Base-by-base conservation (phyloP, 2,797 vertebrate genomes). In the Euthynnus affinis region DNA sequence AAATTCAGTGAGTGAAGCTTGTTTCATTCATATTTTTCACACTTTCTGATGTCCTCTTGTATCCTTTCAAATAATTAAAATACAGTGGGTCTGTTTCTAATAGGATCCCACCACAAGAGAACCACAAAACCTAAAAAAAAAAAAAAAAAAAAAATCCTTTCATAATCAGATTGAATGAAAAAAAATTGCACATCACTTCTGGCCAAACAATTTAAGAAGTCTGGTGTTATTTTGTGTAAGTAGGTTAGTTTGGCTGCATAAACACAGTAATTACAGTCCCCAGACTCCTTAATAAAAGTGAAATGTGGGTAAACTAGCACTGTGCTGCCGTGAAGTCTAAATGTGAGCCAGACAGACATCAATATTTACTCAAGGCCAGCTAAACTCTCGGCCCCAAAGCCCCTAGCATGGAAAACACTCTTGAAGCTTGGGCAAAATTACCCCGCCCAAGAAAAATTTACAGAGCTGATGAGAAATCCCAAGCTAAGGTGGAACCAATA, bases 361-460 rank as follows among this genome's bases (percentile, higher is more conserved):
- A 80, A 78, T 91, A 91, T 93, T 93, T 90, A 81, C 70, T 83
- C 77, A 85, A 78, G 73, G 17, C 68, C 77, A 55, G 60, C 65
- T 84, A 52, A 83, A 84, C 58, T 60, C 18, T 86, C 18, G 14
- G 48, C 77, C 78, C 60, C 25, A 59, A 67, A 59, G 59, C 25
- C n/a, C 29, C 13, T 25, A 15, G 29, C 10, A 60, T 66, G 40
- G 9, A 72, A 82, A 76, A 46, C 64, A 61, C 37, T 80, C 22
- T n/a, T 42, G n/a, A 42, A 49, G 61, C 66, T 61, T 14, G 49
- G 14, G 56, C 42, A 77, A 69, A 56, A 80, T 72, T 58, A 80
- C 25, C 65, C 83, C 68, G 72, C 59, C 62, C 13, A 61, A 71
- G 49, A 82, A 53, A 66, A 27, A 82, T 42, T 25, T 66, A 23